Evolutionary conservation across 1,140 invertebrate species (phyloP).

Genomic region (Helicoverpa zea): DNA sequence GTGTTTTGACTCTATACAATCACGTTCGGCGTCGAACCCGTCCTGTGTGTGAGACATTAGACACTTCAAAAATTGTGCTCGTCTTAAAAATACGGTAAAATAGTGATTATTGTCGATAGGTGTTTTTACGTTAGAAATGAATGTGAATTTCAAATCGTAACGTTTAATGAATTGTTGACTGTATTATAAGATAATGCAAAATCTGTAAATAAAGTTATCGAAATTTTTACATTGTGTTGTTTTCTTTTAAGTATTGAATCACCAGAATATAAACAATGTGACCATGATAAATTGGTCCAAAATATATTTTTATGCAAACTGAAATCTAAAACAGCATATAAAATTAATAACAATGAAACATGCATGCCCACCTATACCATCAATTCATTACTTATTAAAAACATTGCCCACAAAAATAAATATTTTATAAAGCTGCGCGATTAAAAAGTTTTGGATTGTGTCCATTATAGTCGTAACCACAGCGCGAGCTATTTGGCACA

Average conservation of each 20-base stretch:
- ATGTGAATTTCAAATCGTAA: conserved; percentile 83
- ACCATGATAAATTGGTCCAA: background rate
- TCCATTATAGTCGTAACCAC: conserved; percentile 78
- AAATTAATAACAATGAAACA: too few species aligned
- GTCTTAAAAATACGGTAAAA: conserved; percentile 65
- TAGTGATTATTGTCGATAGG: conserved; percentile 77
- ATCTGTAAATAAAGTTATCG: conserved; percentile 85
- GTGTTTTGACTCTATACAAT: conserved; percentile 30
- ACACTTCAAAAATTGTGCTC: conserved; percentile 51
- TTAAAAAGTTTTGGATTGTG: conserved; percentile 79
- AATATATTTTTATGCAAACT: too few species aligned
- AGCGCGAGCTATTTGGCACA: conserved; percentile 62
- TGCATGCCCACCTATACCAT: too few species aligned
- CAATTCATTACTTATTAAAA: conserved; percentile 28
- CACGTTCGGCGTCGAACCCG: conserved; percentile 60
- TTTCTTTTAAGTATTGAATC: conserved; percentile 49
- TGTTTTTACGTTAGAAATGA: conserved; percentile 83
- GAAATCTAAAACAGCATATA: too few species aligned
- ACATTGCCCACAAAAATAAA: conserved; percentile 34
- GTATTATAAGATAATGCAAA: conserved; percentile 85
- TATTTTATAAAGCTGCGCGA: conserved; percentile 41
- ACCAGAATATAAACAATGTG: background rate
- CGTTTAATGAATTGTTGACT: conserved; percentile 84
- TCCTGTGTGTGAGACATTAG: conserved; percentile 57
- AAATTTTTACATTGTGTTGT: conserved; percentile 71